Evolutionary conservation across 2,797 vertebrate genomes (phyloP), one percentile per base, ranked within the genome.

Genomic region (Epinephelus malabaricus): DNA sequence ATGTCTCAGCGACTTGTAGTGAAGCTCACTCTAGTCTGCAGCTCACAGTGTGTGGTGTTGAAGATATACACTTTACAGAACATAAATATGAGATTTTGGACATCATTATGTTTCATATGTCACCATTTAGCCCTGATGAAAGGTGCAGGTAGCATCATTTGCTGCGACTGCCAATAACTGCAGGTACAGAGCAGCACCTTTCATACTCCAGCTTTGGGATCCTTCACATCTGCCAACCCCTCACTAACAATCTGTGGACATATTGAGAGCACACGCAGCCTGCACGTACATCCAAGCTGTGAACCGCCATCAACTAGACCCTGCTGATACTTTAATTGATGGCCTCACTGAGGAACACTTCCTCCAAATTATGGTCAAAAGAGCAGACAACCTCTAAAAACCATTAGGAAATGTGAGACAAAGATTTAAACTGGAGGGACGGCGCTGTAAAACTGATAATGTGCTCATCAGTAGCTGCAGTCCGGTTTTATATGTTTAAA

Each of bases 301-400:
- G 72, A 68, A 66, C 73, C 12, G 6, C 45, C 47, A 74, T 78
- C 67, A 62, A 25, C 40, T 27, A 30, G 9, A 69, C 17, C 62
- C 73, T 59, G 70, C 69, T 50, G 76, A 68, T 59, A n/a, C 75
- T 71, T 65, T 45, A 80, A 78, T 59, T 59, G 55, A 78, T 58
- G 40, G 70, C 19, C 8, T 71, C 18, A 53, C 47, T 5, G 21
- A 73, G 71, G 54, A 65, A 12, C n/a, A 64, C 58, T 51, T 70
- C 13, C 21, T 38, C 17, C 23, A 64, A 66, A 73, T 71, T 11
- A 79, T 50, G 45, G 61, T 71, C 34, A 27, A 53, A 40, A 43
- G 64, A 67, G 55, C 25, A 59, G 64, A 19, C 19, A 17, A 30
- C 46, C 17, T 45, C 14, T 9, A 69, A 82, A 71, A 58, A 45